Conservation (phyloP, 2,113 vertebrate species). For the Corythoichthys haematopterus region DNA sequence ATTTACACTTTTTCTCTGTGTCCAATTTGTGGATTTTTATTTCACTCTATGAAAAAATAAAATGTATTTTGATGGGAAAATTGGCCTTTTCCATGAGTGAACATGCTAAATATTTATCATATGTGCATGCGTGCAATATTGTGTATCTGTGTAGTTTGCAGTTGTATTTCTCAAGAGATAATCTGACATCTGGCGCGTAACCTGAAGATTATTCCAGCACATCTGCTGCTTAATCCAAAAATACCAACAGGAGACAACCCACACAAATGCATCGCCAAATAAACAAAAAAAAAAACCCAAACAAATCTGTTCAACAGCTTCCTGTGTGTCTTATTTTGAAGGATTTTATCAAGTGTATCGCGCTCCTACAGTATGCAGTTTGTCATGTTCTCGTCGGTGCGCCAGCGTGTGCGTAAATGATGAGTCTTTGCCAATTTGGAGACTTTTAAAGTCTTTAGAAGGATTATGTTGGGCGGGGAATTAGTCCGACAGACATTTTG, state of each 20-base stretch:
- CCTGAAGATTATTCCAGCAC: constrained; percentile 61
- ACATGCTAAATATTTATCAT: background rate
- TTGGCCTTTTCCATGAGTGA: background rate
- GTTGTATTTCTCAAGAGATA: constrained; percentile 24
- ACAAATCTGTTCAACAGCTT: background rate
- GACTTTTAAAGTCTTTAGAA: background rate
- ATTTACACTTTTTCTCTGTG: constrained; percentile 45
- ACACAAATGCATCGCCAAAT: background rate
- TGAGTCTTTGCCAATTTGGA: background rate
- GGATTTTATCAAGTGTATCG: background rate
- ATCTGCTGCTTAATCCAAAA: background rate
- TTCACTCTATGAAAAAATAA: too few species aligned
- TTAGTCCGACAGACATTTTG: background rate
- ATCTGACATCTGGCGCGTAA: constrained; percentile 55
- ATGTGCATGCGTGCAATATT: background rate
- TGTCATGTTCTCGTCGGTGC: background rate
- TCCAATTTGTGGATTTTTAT: background rate
- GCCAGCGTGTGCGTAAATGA: background rate
- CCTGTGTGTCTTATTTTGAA: background rate
- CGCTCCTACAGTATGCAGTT: background rate
- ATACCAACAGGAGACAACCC: background rate
- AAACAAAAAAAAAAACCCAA: background rate
- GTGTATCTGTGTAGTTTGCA: background rate
- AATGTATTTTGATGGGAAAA: too few species aligned
- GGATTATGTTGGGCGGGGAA: constrained; percentile 1